phyloP scores from a whole-genome alignment of 2,797 vertebrate genomes.

The Sitta carolinensis region DNA sequence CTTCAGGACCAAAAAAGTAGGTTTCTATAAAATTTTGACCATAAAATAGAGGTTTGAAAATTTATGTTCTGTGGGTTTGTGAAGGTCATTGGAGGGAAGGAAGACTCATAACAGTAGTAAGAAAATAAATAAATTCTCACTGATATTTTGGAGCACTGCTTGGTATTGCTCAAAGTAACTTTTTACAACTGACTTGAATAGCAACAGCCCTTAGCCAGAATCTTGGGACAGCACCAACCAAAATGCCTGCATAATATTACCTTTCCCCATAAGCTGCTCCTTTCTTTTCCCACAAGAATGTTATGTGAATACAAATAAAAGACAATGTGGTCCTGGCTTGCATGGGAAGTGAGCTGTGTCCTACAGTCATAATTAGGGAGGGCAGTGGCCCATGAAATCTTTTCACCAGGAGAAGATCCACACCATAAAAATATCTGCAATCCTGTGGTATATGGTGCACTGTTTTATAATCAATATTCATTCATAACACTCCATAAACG shows the following conservation, averaged over 20 bases:
- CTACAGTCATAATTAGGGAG: constrained; percentile 36
- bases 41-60: not conserved
- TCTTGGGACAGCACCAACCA: not conserved
- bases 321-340: not conserved
- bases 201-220: not conserved
- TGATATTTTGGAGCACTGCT: not conserved
- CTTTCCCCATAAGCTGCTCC: not conserved
- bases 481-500: constrained; percentile 37
- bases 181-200: not conserved
- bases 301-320: constrained; percentile 22
- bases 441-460: not conserved
- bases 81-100: not conserved
- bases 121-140: not conserved
- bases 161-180: not conserved
- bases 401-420: constrained; percentile 36
- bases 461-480: constrained; percentile 45
- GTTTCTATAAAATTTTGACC: not conserved
- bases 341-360: constrained; percentile 41
- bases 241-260: constrained; percentile 14
- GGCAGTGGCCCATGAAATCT: constrained; percentile 30
- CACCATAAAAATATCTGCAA: constrained; percentile 35
- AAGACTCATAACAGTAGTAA: not conserved
- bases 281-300: constrained; percentile 37
- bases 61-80: not conserved
- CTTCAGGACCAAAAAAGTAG: not conserved